These are phyloP conservation scores for Charaxes varanes DNA, from an alignment of 1,140 invertebrate genomes.

Conservation along the genomic window DNA sequence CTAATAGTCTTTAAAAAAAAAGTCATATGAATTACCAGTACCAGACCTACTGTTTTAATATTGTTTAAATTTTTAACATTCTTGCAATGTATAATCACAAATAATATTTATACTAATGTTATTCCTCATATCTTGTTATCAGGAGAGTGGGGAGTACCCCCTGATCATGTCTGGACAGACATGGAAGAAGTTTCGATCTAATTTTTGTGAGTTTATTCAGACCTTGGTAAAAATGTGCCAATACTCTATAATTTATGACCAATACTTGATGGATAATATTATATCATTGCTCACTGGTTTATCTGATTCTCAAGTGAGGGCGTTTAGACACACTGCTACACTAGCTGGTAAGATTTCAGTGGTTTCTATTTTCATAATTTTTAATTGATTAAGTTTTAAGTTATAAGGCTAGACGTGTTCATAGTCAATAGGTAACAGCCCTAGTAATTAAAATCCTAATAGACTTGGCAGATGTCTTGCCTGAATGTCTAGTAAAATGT, in stretches of 20 bases:
- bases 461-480: no score
- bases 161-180: constrained; percentile 97
- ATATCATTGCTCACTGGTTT: constrained; percentile 97
- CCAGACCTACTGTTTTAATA: background rate
- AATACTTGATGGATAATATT: constrained; percentile 99
- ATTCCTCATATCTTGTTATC: constrained; percentile 23
- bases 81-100: no score
- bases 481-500: no score
- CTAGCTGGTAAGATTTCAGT: constrained; percentile 83
- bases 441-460: no score
- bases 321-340: constrained; percentile 99
- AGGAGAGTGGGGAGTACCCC: constrained; percentile 99
- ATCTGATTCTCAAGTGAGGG: constrained; percentile 98
- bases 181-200: constrained; percentile 97
- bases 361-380: no score
- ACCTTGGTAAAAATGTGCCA: constrained; percentile 97
- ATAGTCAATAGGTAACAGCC: no score
- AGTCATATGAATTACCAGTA: background rate
- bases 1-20: no score
- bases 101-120: no score
- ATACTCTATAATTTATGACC: constrained; percentile 99
- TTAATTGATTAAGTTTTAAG: no score
- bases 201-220: constrained; percentile 99
- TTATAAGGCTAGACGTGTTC: no score
- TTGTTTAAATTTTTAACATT: background rate